Base-by-base conservation (phyloP, 2,888 invertebrate genomes). In the Rhyacophila evoluta region DNA sequence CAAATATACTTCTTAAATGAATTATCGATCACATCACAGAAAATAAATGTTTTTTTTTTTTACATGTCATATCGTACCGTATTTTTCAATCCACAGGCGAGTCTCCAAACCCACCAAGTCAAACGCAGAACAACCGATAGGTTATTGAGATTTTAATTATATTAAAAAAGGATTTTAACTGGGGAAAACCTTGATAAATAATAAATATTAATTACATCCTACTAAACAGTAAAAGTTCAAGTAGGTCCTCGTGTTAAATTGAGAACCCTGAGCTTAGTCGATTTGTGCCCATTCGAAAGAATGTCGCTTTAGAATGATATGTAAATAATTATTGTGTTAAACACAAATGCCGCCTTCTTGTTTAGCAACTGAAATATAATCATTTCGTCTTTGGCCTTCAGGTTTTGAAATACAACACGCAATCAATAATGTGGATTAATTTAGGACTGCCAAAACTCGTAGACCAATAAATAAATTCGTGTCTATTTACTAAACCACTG, bases 21-120 rank as follows among this genome's bases (percentile, higher is more conserved):
- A 81, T 75, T 80, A 78, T 80, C 77, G 72, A 76, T 77, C 80
- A 81, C 80, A 80, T 81, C 80, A 81, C 79, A 81, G 81, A 81
- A 81, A 70, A 79, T 72, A 75, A 77, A 75, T 73, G 55, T 71
- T 33, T 38, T 37, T 77, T n/a, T n/a, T n/a, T 72, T 77, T 36
- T 36, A 71, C 41, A 29, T 55, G 55, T 38, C 70, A 78, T 70
- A 67, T 77, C 38, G 37, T 36, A 74, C 74, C 75, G 55, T 41
- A 78, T 39, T 68, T 78, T 69, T 72, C 38, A 69, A 69, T 41
- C 33, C 69, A 10, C 28, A 10, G 33, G 33, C 29, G 38, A 36
- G 36, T 25, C 38, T 38, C 27, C 55, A 19, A n/a, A 55, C 37
- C 36, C 68, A 36, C 78, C 55, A 0, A 55, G 37, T 55, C 33